Evolutionary conservation across 2,113 vertebrate genomes (phyloP).

Genomic region (Salvelinus namaycush): DNA sequence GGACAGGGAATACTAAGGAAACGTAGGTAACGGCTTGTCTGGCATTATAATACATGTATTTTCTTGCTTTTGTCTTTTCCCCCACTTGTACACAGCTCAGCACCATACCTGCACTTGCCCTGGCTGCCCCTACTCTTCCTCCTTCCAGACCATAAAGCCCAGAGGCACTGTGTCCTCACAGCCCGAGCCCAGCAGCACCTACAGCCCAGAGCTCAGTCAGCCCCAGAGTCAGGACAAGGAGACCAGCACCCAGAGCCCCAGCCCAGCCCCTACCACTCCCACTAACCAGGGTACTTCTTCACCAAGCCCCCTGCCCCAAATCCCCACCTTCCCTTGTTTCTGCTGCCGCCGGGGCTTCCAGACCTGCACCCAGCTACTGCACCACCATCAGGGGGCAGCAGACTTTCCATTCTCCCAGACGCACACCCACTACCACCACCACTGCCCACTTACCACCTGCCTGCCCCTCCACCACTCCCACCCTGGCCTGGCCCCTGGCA

Average conservation of each 20-base stretch:
- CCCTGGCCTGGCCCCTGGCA: slow-evolving; percentile 37
- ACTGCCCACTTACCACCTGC: slow-evolving; percentile 64
- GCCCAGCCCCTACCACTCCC: slow-evolving; percentile 18
- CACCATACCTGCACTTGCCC: slow-evolving; percentile 71
- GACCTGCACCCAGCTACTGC: slow-evolving; percentile 54
- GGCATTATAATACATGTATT: background rate
- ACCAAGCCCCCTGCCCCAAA: slow-evolving; percentile 40
- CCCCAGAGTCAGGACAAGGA: slow-evolving; percentile 45
- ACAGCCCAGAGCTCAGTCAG: slow-evolving; percentile 11
- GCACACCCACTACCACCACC: slow-evolving; percentile 68
- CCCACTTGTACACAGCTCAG: slow-evolving; percentile 47
- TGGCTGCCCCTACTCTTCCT: slow-evolving; percentile 69
- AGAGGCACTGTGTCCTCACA: too few relatives aligned
- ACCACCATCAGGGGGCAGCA: slow-evolving; percentile 48
- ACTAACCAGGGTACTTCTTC: slow-evolving; percentile 27
- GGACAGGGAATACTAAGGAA: background rate
- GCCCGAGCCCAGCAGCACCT: slow-evolving; percentile 33
- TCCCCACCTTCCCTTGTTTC: slow-evolving; percentile 68
- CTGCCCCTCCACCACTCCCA: slow-evolving; percentile 47
- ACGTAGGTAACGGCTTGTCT: too few relatives aligned
- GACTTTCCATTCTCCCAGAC: slow-evolving; percentile 48
- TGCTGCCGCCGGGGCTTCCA: slow-evolving; percentile 67
- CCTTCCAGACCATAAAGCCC: slow-evolving; percentile 58
- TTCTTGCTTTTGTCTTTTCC: background rate
- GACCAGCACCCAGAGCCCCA: slow-evolving; percentile 34